Evolutionary conservation across 2,888 invertebrate species (phyloP), one percentile per base, ranked within the genome.

Genomic region (Caenorhabditis sp.): DNA sequence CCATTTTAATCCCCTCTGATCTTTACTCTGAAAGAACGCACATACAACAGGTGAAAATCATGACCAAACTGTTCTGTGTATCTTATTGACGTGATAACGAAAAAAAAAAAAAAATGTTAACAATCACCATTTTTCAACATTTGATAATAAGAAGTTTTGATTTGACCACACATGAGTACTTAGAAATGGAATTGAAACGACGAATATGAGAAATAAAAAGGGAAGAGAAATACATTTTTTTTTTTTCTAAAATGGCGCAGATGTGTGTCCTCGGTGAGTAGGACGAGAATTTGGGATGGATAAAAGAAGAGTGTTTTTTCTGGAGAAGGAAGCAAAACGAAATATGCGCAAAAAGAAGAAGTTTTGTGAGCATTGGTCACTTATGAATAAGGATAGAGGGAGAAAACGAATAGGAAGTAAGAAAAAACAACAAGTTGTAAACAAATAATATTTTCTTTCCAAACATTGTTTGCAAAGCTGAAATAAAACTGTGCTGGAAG

Each of bases 351-450:
- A 21, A 43, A 14, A 43, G 26, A 31, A 62, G 59, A 53, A 50
- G 64, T 64, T 64, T 64, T 50, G 52, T 49, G 64, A 64, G 53
- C 58, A 65, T 59, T 59, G 43, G 23, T 38, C 50, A 52, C 23
- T 50, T 38, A 64, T 57, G 58, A 64, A 59, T 27, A 63, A 64
- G 53, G 36, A 52, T 58, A 52, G 59, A 65, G 31, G 14, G 38
- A 50, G 57, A 38, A 38, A 57, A 62, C 61, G 58, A 59, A 38
- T 38, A 57, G 26, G 27, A 17, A 43, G 54, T 20, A 14, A 21
- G 21, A 14, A 43, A 59, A 26, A 50, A 50, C 25, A n/a, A 50
- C 8, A 52, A 54, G 27, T 36, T 21, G 61, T 27, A 54, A 54
- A 36, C 26, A 53, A 20, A 36, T 25, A 54, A 52, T 14, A 43